Evolutionary conservation across 1,140 invertebrate species (phyloP).

Genomic region (Apis florea): DNA sequence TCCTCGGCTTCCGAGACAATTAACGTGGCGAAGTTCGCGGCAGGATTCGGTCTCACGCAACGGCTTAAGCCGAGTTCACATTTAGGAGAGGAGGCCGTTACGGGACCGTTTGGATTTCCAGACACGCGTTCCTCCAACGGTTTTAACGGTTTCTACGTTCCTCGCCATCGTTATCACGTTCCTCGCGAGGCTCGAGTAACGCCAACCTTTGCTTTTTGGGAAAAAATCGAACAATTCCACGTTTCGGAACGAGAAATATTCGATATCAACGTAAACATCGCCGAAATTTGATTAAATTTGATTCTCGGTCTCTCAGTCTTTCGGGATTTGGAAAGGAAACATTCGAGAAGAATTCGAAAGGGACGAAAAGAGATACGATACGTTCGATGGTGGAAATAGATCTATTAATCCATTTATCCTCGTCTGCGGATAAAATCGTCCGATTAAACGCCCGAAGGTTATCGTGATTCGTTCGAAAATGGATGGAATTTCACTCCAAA

Average conservation of each 20-base stretch:
- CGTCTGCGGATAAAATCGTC: background rate
- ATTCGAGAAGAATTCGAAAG: too few relatives aligned
- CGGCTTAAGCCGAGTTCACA: conserved; percentile 32
- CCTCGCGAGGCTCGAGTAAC: too few relatives aligned
- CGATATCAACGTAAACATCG: too few relatives aligned
- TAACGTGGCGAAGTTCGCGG: conserved; percentile 24
- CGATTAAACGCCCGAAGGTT: background rate
- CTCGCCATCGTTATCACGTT: background rate
- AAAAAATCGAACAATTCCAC: too few relatives aligned
- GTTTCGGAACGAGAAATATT: too few relatives aligned
- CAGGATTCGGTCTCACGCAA: conserved; percentile 20
- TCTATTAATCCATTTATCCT: background rate
- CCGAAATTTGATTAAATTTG: too few relatives aligned
- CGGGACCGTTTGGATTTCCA: background rate
- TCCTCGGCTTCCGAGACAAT: conserved; percentile 28
- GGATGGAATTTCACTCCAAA: background rate
- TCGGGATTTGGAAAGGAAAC: too few relatives aligned
- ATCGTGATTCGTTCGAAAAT: too few relatives aligned
- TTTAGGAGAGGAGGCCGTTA: background rate
- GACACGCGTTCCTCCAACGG: conserved; percentile 12
- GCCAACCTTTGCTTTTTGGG: too few relatives aligned
- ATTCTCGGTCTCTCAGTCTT: too few relatives aligned
- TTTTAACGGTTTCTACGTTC: background rate
- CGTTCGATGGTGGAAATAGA: too few relatives aligned
- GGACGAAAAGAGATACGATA: too few relatives aligned